Conservation (phyloP, 1,140 invertebrate species). For the Medauroidea extradentata region DNA sequence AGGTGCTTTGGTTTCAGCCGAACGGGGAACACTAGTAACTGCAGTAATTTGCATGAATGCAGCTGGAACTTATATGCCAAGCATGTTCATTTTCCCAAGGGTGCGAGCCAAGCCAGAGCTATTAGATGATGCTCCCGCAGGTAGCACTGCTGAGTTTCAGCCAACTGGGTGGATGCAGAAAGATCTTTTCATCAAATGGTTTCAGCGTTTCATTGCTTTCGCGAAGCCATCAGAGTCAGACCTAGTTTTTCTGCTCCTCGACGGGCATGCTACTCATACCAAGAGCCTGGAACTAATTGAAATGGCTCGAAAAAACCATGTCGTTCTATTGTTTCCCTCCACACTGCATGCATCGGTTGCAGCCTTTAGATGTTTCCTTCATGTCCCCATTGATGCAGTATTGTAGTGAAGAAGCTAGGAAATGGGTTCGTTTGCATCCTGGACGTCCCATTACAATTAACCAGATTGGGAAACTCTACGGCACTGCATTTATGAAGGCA, state of each 20-base stretch:
- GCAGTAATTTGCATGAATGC: conserved; percentile 35
- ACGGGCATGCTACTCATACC: not conserved
- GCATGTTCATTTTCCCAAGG: conserved; percentile 36
- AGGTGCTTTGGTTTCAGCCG: conserved; percentile 23
- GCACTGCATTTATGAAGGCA: not conserved
- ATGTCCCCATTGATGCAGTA: conserved; percentile 37
- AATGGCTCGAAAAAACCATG: conserved; percentile 20
- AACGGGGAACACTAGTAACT: conserved; percentile 35
- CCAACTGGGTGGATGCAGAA: conserved; percentile 33
- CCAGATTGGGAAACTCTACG: not conserved
- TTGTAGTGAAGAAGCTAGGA: conserved; percentile 31
- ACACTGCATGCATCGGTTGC: conserved; percentile 38
- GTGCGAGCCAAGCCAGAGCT: conserved; percentile 22
- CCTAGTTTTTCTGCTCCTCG: conserved; percentile 20
- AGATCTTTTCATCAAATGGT: conserved; percentile 37
- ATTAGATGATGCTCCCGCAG: conserved; percentile 20
- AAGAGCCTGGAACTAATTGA: conserved; percentile 9
- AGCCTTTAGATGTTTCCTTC: conserved; percentile 39
- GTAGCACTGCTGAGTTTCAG: conserved; percentile 24
- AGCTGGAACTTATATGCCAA: conserved; percentile 30
- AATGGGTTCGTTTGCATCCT: not conserved
- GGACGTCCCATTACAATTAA: not conserved
- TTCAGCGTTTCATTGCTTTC: conserved; percentile 32
- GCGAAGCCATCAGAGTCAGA: conserved; percentile 20
- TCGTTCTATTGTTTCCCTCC: conserved; percentile 31